These are phyloP conservation scores for Portevinia maculata DNA, from an alignment of 2,888 invertebrate genomes.

Conservation along the genomic window DNA sequence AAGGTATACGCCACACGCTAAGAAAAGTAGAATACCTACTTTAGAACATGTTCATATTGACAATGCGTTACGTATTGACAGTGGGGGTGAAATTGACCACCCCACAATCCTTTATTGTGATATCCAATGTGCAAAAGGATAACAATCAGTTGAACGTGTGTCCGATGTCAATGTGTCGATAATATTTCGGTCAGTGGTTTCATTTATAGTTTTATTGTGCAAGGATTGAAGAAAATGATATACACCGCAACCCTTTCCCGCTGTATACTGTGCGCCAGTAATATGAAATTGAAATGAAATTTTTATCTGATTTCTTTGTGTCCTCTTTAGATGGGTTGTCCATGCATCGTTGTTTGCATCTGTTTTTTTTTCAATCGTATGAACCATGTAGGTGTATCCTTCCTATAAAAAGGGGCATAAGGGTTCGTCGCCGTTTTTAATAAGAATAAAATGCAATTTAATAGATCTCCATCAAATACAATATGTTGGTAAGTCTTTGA, in stretches of 20 bases:
- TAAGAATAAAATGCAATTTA: conserved; percentile 60
- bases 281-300: conserved; percentile 71
- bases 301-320: conserved; percentile 69
- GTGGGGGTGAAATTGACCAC: conserved; percentile 15
- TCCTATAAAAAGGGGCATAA: neutral
- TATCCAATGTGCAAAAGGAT: conserved; percentile 54
- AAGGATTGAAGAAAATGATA: conserved; percentile 43
- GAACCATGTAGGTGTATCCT: conserved; percentile 28
- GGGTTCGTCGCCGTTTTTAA: conserved; percentile 5
- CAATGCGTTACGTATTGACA: neutral
- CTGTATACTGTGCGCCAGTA: conserved; percentile 58
- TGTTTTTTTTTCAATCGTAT: conserved; percentile 34
- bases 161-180: conserved; percentile 73
- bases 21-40: neutral
- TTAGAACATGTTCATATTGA: neutral
- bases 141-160: conserved; percentile 72
- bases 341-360: conserved; percentile 65
- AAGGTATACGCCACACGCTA: conserved; percentile 35
- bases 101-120: conserved; percentile 53
- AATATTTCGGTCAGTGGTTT: conserved; percentile 73
- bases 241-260: conserved; percentile 18
- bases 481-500: conserved; percentile 35
- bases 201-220: conserved; percentile 67
- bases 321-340: conserved; percentile 24
- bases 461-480: conserved; percentile 42